Evolutionary conservation across 2,888 invertebrate species (phyloP).

Genomic region (Panopea generosa): DNA sequence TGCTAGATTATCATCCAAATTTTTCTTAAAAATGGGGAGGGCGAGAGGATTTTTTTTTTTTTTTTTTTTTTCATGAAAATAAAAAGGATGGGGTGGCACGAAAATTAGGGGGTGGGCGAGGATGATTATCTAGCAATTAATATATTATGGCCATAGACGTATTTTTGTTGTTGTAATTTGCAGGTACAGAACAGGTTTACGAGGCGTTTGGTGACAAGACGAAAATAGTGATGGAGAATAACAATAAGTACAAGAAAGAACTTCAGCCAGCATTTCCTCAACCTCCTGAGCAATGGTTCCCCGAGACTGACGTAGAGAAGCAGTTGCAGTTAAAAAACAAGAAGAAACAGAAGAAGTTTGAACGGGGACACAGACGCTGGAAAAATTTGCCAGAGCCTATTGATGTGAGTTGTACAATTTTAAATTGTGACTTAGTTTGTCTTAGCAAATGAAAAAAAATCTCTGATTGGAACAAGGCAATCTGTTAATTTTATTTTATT

Average conservation of each 20-base stretch:
- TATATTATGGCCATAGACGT: too few relatives aligned
- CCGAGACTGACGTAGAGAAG: constrained; percentile 64
- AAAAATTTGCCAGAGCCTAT: constrained; percentile 79
- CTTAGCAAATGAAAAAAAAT: not conserved
- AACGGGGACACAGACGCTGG: constrained; percentile 80
- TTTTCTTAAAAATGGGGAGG: too few relatives aligned
- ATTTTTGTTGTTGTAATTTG: too few relatives aligned
- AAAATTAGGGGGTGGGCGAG: too few relatives aligned
- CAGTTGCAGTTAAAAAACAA: constrained; percentile 30
- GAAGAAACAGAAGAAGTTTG: constrained; percentile 60
- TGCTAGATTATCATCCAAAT: too few relatives aligned
- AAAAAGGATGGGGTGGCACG: too few relatives aligned
- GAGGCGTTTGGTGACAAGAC: constrained; percentile 65
- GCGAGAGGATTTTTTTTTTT: too few relatives aligned
- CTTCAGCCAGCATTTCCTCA: constrained; percentile 77
- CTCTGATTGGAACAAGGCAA: too few relatives aligned
- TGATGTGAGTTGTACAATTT: constrained; percentile 79
- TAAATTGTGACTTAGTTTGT: too few relatives aligned
- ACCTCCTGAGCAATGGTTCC: constrained; percentile 76
- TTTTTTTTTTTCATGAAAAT: too few relatives aligned
- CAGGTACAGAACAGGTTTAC: constrained; percentile 79
- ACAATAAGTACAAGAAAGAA: constrained; percentile 79
- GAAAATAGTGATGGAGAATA: constrained; percentile 75
- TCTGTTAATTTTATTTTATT: too few relatives aligned
- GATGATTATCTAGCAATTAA: too few relatives aligned